phyloP scores from a whole-genome alignment of 2,113 vertebrate genomes.

The Neodon shergylaensis region DNA sequence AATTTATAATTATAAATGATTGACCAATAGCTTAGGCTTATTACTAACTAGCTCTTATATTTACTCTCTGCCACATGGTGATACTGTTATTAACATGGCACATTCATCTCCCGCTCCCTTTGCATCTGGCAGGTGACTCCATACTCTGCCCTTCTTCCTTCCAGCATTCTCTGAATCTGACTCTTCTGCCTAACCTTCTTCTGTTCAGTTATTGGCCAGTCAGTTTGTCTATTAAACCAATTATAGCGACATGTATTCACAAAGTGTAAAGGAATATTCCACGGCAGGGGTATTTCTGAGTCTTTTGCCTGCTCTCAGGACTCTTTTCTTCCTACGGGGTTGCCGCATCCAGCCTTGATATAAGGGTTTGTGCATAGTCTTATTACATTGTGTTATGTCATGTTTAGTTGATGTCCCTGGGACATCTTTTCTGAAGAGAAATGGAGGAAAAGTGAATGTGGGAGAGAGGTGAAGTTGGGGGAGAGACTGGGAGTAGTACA shows the following conservation, averaged over 20 bases:
- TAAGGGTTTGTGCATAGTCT: neutral
- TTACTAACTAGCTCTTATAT: neutral
- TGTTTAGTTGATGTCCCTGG: neutral
- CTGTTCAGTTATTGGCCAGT: too few species aligned
- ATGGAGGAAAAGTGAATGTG: neutral
- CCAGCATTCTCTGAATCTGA: too few species aligned
- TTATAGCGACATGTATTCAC: too few species aligned
- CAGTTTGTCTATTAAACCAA: too few species aligned
- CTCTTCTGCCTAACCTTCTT: too few species aligned
- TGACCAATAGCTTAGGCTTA: neutral
- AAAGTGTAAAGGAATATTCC: too few species aligned
- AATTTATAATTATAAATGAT: neutral
- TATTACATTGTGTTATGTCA: neutral
- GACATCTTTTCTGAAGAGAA: neutral
- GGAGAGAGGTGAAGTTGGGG: neutral
- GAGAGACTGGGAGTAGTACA: neutral
- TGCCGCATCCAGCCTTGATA: neutral
- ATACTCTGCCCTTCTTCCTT: neutral
- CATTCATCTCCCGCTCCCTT: neutral
- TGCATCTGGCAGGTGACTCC: neutral
- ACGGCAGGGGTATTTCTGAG: neutral
- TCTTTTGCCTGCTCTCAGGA: neutral
- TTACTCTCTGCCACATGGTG: neutral
- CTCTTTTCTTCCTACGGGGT: neutral
- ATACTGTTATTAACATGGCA: neutral